A percentile compares a stretch with the other conserved stretches of the same genome.
These are phyloP conservation scores for Enteromius thamalakanensis DNA, from an alignment of 2,797 vertebrate genomes.

Conservation along the genomic window DNA sequence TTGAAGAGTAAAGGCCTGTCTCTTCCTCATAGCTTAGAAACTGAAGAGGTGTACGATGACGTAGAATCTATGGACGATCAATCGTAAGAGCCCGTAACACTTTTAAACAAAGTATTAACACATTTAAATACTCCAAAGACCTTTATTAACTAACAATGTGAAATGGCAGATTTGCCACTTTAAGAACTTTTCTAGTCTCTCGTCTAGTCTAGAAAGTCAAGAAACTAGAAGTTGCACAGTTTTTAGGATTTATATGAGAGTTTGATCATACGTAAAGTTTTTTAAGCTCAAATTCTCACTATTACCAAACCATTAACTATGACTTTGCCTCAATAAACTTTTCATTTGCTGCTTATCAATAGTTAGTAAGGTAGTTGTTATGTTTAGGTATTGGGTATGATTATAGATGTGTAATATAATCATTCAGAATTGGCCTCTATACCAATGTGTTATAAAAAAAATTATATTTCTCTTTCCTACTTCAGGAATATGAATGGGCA, in stretches of 20 bases:
- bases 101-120: conserved; percentile 29
- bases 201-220: background rate
- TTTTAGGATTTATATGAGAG: background rate
- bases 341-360: background rate
- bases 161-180: background rate
- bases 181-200: background rate
- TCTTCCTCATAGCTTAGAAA: conserved; percentile 39
- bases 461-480: conserved; percentile 59
- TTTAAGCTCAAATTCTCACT: background rate
- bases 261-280: background rate
- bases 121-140: background rate
- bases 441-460: background rate
- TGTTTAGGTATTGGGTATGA: background rate
- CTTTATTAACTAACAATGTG: background rate
- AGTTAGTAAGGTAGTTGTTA: background rate
- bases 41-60: conserved; percentile 91
- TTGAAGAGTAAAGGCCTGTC: conserved; percentile 73
- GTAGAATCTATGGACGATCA: conserved; percentile 75
- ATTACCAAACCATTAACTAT: background rate
- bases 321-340: background rate
- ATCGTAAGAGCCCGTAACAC: conserved; percentile 13
- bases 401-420: background rate
- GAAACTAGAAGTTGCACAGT: background rate
- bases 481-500: conserved; percentile 72
- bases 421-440: background rate